Conservation (phyloP, 2,888 invertebrate species). For the Seira musarum region DNA sequence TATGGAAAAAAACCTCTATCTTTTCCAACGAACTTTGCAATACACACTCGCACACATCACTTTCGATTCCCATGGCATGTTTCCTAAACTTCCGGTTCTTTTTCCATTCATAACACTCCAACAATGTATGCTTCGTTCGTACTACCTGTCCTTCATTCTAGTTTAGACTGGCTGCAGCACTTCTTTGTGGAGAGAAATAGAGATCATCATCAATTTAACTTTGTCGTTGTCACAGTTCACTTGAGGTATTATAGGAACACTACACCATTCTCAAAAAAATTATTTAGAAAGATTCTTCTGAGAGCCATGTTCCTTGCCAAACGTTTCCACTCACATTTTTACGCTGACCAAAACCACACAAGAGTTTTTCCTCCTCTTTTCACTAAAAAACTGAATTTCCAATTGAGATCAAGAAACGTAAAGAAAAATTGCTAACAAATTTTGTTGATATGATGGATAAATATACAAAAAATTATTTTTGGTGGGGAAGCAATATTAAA, state of each 20-base stretch:
- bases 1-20: neutral
- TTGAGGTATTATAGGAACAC: neutral
- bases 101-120: neutral
- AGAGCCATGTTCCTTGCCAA: neutral
- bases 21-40: neutral
- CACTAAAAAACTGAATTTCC: conserved; percentile 4
- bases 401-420: conserved; percentile 3
- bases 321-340: conserved; percentile 6
- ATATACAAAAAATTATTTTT: conserved; percentile 10
- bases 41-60: neutral
- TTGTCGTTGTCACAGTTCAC: conserved; percentile 5
- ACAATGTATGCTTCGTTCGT: neutral
- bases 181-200: neutral
- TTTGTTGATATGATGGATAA: conserved; percentile 10
- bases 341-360: neutral
- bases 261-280: neutral
- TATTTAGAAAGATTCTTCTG: neutral
- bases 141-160: neutral
- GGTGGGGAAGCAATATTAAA: conserved; percentile 5
- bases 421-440: conserved; percentile 6
- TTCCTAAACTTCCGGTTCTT: neutral
- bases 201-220: conserved; percentile 2
- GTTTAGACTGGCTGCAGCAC: neutral
- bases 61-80: neutral
- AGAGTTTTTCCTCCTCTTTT: neutral